Percentiles rank a stretch among this genome's conserved stretches.
Evolutionary conservation across 2,888 invertebrate species (phyloP).

Genomic region (Microctonus hyperodae): DNA sequence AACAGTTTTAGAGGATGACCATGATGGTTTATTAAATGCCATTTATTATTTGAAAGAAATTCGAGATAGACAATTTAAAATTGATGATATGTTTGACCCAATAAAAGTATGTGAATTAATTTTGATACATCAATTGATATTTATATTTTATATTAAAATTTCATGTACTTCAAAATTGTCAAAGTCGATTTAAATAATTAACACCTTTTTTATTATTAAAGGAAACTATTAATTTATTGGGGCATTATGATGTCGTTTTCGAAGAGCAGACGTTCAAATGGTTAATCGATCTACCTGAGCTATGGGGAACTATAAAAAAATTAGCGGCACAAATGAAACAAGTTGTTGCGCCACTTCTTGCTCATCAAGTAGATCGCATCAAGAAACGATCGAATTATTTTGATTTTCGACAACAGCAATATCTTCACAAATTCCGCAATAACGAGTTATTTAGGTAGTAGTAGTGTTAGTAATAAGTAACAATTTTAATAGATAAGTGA

Average conservation of each 20-base stretch:
- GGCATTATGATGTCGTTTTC: slow-evolving; percentile 87
- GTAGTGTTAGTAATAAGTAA: no score
- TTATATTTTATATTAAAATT: no score
- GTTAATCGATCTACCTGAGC: slow-evolving; percentile 83
- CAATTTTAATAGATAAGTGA: neutral
- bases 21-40: slow-evolving; percentile 81
- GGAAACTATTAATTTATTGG: slow-evolving; percentile 84
- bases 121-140: neutral
- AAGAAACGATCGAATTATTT: slow-evolving; percentile 82
- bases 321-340: slow-evolving; percentile 84
- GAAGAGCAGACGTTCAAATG: slow-evolving; percentile 71
- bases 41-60: slow-evolving; percentile 82
- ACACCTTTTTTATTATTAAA: slow-evolving; percentile 29
- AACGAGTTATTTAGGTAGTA: slow-evolving; percentile 63
- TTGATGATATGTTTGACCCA: slow-evolving; percentile 91
- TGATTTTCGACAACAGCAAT: slow-evolving; percentile 79
- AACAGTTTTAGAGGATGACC: slow-evolving; percentile 83
- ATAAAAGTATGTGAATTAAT: slow-evolving; percentile 65
- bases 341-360: slow-evolving; percentile 85
- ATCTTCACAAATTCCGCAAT: slow-evolving; percentile 76
- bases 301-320: slow-evolving; percentile 87
- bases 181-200: neutral
- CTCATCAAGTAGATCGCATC: slow-evolving; percentile 86
- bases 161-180: neutral
- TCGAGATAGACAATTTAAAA: slow-evolving; percentile 79